A percentile compares a stretch with the other conserved stretches of the same genome.
These are phyloP conservation scores for Prunella himalayana DNA, from an alignment of 2,113 vertebrate genomes.

Conservation along the genomic window DNA sequence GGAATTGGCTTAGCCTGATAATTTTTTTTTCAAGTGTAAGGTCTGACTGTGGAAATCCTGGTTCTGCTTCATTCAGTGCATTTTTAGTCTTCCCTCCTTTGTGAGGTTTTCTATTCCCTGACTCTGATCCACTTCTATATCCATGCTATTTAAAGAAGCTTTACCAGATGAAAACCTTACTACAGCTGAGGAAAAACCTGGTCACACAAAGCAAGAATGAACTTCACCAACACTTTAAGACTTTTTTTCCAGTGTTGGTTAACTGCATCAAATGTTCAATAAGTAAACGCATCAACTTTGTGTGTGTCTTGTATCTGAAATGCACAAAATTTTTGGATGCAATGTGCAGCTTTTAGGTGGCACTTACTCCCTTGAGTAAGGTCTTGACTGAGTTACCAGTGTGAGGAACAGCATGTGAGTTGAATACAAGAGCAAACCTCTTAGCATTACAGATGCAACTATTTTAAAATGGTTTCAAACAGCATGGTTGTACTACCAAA, in stretches of 20 bases:
- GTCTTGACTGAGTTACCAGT: background rate
- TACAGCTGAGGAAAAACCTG: background rate
- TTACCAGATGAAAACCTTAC: background rate
- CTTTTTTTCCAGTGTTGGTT: background rate
- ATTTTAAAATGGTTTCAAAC: background rate
- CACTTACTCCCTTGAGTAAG: background rate
- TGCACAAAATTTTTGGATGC: background rate
- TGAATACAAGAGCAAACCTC: background rate
- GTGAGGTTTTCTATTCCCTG: background rate
- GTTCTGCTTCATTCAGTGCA: background rate
- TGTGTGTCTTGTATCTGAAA: background rate
- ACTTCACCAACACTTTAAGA: background rate
- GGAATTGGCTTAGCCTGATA: background rate
- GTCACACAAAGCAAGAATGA: background rate
- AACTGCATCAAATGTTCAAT: background rate
- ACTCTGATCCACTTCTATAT: background rate
- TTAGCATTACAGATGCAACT: background rate
- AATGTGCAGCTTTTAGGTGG: background rate
- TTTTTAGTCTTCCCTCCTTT: background rate
- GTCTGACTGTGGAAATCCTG: background rate
- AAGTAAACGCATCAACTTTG: background rate
- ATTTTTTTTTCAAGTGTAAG: background rate
- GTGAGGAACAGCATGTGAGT: background rate
- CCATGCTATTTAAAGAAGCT: background rate
- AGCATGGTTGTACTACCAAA: background rate